Evolutionary conservation across 2,113 vertebrate species (phyloP).

Genomic region (Semnornis frantzii): DNA sequence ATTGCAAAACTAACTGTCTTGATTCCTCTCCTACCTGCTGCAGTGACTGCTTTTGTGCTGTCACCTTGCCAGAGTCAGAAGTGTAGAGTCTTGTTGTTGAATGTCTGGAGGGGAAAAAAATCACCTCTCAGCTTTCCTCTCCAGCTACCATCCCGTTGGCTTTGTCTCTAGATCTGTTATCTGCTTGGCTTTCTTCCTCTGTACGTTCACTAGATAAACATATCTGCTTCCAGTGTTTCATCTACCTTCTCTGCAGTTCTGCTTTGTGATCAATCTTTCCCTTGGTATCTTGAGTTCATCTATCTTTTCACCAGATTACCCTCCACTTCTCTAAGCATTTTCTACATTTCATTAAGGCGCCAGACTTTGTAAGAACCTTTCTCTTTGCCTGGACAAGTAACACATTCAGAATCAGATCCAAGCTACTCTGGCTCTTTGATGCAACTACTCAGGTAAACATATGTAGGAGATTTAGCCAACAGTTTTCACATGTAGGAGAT

Average conservation of each 20-base stretch:
- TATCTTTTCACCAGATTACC: constrained; percentile 26
- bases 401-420: not conserved
- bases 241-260: constrained; percentile 39
- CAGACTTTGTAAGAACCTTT: not conserved
- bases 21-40: not conserved
- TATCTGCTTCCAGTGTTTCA: constrained; percentile 26
- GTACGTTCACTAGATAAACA: constrained; percentile 24
- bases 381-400: not conserved
- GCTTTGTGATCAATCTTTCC: constrained; percentile 43
- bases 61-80: not conserved
- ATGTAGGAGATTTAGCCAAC: not conserved
- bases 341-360: constrained; percentile 10
- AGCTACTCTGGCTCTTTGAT: not conserved
- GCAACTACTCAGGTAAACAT: not conserved
- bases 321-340: constrained; percentile 29
- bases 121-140: not conserved
- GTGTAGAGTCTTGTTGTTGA: not conserved
- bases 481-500: constrained; percentile 3
- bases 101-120: not conserved
- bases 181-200: constrained; percentile 17
- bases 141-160: not conserved
- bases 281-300: constrained; percentile 10
- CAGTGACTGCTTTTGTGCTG: not conserved
- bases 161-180: constrained; percentile 23
- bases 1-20: not conserved